These are phyloP conservation scores for Menidia menidia DNA, from an alignment of 2,797 vertebrate species.

Conservation along the genomic window DNA sequence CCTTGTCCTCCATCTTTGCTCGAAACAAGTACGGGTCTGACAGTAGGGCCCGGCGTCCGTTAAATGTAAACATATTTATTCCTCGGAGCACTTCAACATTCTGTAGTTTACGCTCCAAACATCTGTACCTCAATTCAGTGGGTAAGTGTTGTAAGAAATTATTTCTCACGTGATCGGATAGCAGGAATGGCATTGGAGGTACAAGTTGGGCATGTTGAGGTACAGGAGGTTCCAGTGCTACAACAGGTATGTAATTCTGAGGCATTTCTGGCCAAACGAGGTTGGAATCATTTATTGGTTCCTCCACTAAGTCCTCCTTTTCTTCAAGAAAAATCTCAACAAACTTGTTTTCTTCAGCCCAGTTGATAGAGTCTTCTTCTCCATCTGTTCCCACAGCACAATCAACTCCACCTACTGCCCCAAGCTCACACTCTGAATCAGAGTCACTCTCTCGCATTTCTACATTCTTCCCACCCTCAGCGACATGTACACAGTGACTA, in stretches of 20 bases:
- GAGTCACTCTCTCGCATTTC: conserved; percentile 82
- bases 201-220: conserved; percentile 74
- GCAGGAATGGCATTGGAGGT: conserved; percentile 75
- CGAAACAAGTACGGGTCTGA: conserved; percentile 88
- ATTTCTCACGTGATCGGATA: conserved; percentile 84
- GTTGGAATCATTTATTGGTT: conserved; percentile 53
- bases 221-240: conserved; percentile 76
- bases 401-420: conserved; percentile 90
- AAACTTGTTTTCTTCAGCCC: conserved; percentile 86
- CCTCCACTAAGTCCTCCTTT: conserved; percentile 62
- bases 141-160: conserved; percentile 86
- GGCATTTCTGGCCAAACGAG: conserved; percentile 75
- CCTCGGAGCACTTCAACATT: conserved; percentile 88
- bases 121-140: conserved; percentile 83
- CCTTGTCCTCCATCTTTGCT: conserved; percentile 94
- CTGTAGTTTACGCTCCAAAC: conserved; percentile 88
- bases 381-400: conserved; percentile 64
- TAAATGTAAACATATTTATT: conserved; percentile 88
- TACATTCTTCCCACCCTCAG: conserved; percentile 77
- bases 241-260: conserved; percentile 79
- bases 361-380: conserved; percentile 66
- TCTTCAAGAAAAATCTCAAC: conserved; percentile 84
- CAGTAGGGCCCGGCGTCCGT: conserved; percentile 86
- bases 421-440: conserved; percentile 85
- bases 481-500: conserved; percentile 54